Percentiles rank a stretch among this genome's conserved stretches.
Evolutionary conservation across 2,113 vertebrate species (phyloP).

Genomic region (Buteo buteo): DNA sequence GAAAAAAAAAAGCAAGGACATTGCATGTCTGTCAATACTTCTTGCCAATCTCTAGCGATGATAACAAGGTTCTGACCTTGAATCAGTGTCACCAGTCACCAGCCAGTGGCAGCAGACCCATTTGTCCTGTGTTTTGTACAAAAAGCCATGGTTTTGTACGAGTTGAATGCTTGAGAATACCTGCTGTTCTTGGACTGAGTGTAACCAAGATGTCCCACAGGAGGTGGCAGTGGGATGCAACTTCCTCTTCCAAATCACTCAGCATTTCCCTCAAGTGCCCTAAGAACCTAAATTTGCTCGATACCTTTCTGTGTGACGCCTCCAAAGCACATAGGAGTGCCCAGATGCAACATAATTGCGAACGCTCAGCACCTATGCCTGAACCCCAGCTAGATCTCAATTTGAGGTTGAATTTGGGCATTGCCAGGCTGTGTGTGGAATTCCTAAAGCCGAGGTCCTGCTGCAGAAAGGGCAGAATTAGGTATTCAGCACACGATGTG

Average conservation of each 20-base stretch:
- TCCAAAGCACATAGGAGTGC: background rate
- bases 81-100: background rate
- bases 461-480: background rate
- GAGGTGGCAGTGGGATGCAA: background rate
- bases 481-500: background rate
- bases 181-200: background rate
- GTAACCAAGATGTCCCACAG: background rate
- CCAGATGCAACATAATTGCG: background rate
- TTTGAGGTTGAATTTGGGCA: background rate
- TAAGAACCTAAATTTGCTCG: background rate
- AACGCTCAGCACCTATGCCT: background rate
- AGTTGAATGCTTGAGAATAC: background rate
- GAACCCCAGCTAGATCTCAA: background rate
- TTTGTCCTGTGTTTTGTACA: background rate
- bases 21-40: background rate
- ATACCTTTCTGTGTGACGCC: background rate
- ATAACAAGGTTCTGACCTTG: background rate
- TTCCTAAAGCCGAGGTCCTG: background rate
- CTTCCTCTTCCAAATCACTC: background rate
- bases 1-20: background rate
- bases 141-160: background rate
- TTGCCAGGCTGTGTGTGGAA: background rate
- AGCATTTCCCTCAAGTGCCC: background rate
- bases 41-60: fast-evolving
- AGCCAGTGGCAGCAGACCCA: background rate